A percentile compares a stretch with the other conserved stretches of the same genome.
Conservation (phyloP, 2,797 vertebrate species). For the Ambastaia sidthimunki region DNA sequence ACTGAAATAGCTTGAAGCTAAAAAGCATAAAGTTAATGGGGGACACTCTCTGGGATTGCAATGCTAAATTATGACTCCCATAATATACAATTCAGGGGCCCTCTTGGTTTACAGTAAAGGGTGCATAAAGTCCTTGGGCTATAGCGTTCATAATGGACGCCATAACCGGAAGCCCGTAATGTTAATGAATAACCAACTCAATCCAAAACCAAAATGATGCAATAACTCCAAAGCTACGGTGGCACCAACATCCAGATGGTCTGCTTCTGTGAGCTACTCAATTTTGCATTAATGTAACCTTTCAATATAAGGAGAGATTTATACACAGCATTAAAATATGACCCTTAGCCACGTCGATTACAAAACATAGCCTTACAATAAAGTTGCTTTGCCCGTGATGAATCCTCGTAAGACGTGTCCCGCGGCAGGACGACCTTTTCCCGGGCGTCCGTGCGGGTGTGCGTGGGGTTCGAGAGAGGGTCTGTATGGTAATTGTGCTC, state of each 20-base stretch:
- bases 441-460: neutral
- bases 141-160: constrained; percentile 48
- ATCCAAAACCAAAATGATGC: constrained; percentile 48
- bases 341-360: constrained; percentile 15
- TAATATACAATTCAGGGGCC: constrained; percentile 53
- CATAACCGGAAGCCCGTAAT: constrained; percentile 45
- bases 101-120: constrained; percentile 51
- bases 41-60: constrained; percentile 52
- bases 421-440: neutral
- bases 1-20: constrained; percentile 52
- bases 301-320: constrained; percentile 30
- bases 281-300: constrained; percentile 37
- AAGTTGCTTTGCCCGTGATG: neutral
- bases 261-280: constrained; percentile 31
- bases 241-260: constrained; percentile 24
- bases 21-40: constrained; percentile 54
- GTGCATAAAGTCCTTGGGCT: constrained; percentile 52
- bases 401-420: neutral
- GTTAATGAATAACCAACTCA: constrained; percentile 54
- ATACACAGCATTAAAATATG: neutral
- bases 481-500: constrained; percentile 65
- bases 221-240: constrained; percentile 29
- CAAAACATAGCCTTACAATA: constrained; percentile 6
- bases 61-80: constrained; percentile 55
- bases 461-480: constrained; percentile 60